phyloP scores from a whole-genome alignment of 2,888 invertebrate genomes.

The Eupithecia insigniata region DNA sequence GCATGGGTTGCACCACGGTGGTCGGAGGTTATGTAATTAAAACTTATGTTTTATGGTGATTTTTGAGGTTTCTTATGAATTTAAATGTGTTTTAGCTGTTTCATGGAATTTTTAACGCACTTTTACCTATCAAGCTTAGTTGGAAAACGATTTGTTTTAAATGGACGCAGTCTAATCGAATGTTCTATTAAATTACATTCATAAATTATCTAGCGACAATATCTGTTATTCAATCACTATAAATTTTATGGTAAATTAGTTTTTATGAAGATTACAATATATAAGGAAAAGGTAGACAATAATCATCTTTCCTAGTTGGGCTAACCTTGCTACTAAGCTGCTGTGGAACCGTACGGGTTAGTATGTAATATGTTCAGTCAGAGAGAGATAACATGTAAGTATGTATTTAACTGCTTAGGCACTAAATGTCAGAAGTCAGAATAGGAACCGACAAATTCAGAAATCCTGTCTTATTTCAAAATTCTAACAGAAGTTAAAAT shows the following conservation, averaged over 20 bases:
- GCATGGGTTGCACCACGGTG: conserved; percentile 70
- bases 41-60: conserved; percentile 40
- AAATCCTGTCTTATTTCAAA: conserved; percentile 12
- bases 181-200: neutral
- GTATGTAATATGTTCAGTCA: neutral
- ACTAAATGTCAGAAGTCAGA: neutral
- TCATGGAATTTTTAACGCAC: conserved; percentile 9
- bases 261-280: neutral
- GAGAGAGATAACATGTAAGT: neutral
- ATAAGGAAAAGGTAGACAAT: neutral
- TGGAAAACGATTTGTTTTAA: conserved; percentile 6
- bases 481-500: conserved; percentile 31
- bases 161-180: neutral
- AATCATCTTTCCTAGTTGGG: neutral
- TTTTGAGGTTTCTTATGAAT: conserved; percentile 30
- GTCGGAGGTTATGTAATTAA: conserved; percentile 54
- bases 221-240: neutral
- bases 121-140: conserved; percentile 1
- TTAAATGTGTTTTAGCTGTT: conserved; percentile 10
- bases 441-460: conserved; percentile 1
- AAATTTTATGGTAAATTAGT: neutral
- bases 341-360: neutral
- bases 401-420: neutral
- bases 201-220: neutral
- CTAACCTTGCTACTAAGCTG: neutral